Conservation (phyloP, 2,888 invertebrate genomes). For the Crocallis elinguaria region DNA sequence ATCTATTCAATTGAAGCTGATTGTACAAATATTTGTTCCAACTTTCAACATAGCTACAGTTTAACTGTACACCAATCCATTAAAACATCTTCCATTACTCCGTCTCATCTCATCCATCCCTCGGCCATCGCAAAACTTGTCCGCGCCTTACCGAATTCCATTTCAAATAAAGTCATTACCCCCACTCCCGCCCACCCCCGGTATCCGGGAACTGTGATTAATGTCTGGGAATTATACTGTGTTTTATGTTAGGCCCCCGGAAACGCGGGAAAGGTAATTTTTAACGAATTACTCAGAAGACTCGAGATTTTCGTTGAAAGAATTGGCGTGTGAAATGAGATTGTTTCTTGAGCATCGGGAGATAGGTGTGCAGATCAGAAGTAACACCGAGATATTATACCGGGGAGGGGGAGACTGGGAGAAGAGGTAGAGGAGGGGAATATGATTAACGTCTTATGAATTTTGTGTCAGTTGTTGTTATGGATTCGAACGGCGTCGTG, state of each 20-base stretch:
- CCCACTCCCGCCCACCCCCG: slow-evolving; percentile 45
- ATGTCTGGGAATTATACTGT: slow-evolving; percentile 70
- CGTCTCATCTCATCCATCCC: slow-evolving; percentile 14
- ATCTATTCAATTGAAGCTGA: too few species aligned
- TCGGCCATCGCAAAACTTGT: slow-evolving; percentile 38
- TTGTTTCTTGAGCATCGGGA: slow-evolving; percentile 49
- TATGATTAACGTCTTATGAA: too few species aligned
- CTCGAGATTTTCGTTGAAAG: slow-evolving; percentile 58
- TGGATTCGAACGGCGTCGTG: too few species aligned
- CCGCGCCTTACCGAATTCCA: slow-evolving; percentile 57
- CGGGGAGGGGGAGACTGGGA: too few species aligned
- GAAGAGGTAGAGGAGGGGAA: too few species aligned
- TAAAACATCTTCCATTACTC: slow-evolving; percentile 4
- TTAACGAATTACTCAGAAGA: slow-evolving; percentile 66
- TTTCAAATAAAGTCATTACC: slow-evolving; percentile 66
- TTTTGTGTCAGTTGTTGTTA: too few species aligned
- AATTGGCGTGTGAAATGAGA: slow-evolving; percentile 71
- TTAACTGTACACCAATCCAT: neutral
- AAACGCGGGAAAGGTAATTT: slow-evolving; percentile 48
- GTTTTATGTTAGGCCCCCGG: slow-evolving; percentile 58
- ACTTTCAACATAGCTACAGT: too few species aligned
- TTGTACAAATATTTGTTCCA: too few species aligned
- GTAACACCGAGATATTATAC: slow-evolving; percentile 3
- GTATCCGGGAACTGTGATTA: slow-evolving; percentile 68
- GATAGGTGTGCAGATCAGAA: slow-evolving; percentile 21